phyloP scores from a whole-genome alignment of 2,113 vertebrate genomes.

The Holacanthus passer region DNA sequence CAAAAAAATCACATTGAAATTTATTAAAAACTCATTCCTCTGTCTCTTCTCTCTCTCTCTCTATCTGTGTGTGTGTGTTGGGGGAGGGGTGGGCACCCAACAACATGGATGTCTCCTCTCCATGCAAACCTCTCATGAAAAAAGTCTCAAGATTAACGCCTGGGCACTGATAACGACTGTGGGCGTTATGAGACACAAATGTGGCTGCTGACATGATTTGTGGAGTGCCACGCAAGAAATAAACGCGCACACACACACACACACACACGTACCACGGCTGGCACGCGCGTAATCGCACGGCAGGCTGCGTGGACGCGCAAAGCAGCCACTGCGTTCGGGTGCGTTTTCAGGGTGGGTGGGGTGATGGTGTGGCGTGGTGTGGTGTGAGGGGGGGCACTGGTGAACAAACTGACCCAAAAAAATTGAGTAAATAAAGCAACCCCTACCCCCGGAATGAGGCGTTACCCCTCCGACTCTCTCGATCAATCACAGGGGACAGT shows the following conservation, averaged over 20 bases:
- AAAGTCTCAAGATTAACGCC: slow-evolving; percentile 90
- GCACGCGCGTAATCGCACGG: slow-evolving; percentile 22
- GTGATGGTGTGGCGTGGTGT: no score
- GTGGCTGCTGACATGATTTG: slow-evolving; percentile 90
- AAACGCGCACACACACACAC: not conserved
- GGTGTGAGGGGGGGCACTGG: slow-evolving; percentile 37
- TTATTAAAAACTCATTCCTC: slow-evolving; percentile 4
- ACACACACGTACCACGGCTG: not conserved
- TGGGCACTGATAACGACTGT: slow-evolving; percentile 91
- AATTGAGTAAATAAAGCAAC: slow-evolving; percentile 94
- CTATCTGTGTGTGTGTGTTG: slow-evolving; percentile 17
- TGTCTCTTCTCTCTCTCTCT: not conserved
- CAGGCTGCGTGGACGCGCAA: slow-evolving; percentile 19
- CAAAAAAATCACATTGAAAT: slow-evolving; percentile 19
- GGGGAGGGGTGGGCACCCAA: slow-evolving; percentile 61
- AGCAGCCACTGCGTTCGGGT: slow-evolving; percentile 10
- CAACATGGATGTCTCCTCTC: slow-evolving; percentile 43
- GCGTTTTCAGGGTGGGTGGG: slow-evolving; percentile 21
- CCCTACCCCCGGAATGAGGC: slow-evolving; percentile 94
- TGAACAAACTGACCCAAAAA: slow-evolving; percentile 80
- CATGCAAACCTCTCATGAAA: slow-evolving; percentile 26
- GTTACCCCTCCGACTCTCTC: slow-evolving; percentile 95
- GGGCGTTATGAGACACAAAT: slow-evolving; percentile 78
- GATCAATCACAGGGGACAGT: slow-evolving; percentile 99
- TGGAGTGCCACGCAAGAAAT: slow-evolving; percentile 76